phyloP scores from a whole-genome alignment of 2,888 invertebrate species.

The Orthonychiurus folsomi region DNA sequence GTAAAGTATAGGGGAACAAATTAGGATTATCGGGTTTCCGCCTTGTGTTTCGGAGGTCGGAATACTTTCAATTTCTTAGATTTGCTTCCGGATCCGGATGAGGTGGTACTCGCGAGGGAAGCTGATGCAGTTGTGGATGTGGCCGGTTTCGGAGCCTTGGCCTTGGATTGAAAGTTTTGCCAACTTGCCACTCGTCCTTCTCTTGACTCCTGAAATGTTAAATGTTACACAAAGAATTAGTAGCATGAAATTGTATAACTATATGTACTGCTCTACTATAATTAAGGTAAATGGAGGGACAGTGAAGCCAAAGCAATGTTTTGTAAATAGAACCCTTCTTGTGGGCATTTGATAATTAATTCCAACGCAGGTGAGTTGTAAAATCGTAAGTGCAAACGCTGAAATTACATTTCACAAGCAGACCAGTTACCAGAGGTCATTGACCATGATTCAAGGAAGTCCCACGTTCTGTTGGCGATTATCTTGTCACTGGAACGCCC shows the following conservation, averaged over 20 bases:
- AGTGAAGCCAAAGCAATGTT: neutral
- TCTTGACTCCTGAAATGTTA: slow-evolving; percentile 61
- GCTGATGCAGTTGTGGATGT: slow-evolving; percentile 21
- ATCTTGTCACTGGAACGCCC: no score
- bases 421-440: no score
- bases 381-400: no score
- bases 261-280: neutral
- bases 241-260: neutral
- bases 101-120: neutral
- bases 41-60: slow-evolving; percentile 87
- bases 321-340: no score
- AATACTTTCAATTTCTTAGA: slow-evolving; percentile 71
- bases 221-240: slow-evolving; percentile 5
- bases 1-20: no score
- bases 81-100: slow-evolving; percentile 48
- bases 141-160: slow-evolving; percentile 11
- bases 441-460: no score
- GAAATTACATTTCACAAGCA: no score
- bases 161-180: slow-evolving; percentile 74
- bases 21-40: slow-evolving; percentile 78
- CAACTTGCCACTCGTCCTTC: slow-evolving; percentile 86
- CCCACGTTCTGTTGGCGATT: no score
- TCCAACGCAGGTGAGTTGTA: no score
- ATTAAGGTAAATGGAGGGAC: neutral
- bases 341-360: no score